A percentile compares a stretch with the other conserved stretches of the same genome.
phyloP scores from a whole-genome alignment of 2,797 vertebrate species.

The Acestrorhynchus altus region DNA sequence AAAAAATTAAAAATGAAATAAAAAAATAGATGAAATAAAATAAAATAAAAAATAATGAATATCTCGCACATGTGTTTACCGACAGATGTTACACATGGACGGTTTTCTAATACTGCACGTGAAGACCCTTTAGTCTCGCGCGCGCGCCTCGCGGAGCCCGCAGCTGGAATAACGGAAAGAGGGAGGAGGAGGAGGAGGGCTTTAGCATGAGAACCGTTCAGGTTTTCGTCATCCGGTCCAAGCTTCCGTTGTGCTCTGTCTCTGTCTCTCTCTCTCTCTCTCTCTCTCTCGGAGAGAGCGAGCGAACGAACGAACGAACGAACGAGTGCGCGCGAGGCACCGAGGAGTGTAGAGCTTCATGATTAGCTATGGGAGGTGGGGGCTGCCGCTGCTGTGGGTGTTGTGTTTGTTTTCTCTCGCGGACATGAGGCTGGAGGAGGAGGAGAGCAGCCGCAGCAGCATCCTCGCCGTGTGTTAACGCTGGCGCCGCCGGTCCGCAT shows the following conservation, averaged over 20 bases:
- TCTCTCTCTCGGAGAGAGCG: background rate
- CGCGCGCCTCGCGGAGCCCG: background rate
- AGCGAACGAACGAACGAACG: background rate
- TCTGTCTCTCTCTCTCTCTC: background rate
- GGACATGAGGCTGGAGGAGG: slow-evolving; percentile 7
- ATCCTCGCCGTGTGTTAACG: background rate
- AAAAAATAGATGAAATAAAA: no score
- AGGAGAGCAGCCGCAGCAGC: background rate
- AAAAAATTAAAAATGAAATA: no score
- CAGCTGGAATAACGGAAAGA: slow-evolving; percentile 6
- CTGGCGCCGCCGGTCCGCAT: background rate
- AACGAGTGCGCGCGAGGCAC: background rate
- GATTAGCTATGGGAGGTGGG: background rate
- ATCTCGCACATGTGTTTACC: no score
- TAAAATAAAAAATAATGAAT: no score
- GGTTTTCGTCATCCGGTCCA: slow-evolving; percentile 5
- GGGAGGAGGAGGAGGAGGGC: background rate
- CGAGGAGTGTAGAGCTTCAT: background rate
- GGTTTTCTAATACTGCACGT: background rate
- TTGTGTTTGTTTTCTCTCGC: slow-evolving; percentile 6
- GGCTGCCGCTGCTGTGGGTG: slow-evolving; percentile 6
- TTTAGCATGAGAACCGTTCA: background rate
- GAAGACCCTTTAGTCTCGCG: background rate
- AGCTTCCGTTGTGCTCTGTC: background rate
- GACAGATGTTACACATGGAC: no score